These are phyloP conservation scores for Cheilosia grossa DNA, from an alignment of 2,888 invertebrate genomes.

Conservation along the genomic window DNA sequence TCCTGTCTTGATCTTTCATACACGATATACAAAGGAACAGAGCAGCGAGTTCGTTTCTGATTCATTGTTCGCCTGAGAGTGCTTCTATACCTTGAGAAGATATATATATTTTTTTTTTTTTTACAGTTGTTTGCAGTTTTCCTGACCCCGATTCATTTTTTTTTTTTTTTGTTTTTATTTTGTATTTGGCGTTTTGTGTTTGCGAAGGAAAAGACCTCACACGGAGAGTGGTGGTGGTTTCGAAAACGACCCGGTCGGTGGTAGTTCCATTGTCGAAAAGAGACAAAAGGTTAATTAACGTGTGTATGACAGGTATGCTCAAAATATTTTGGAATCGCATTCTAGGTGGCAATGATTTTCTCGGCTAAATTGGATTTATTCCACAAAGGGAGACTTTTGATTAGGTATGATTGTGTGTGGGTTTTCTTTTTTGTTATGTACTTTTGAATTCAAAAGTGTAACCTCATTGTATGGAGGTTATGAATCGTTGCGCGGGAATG, in stretches of 20 bases:
- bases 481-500: too few species aligned
- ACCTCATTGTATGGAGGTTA: neutral
- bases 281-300: constrained; percentile 59
- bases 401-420: neutral
- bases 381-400: neutral
- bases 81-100: neutral
- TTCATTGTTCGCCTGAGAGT: neutral
- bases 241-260: neutral
- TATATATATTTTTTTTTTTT: neutral
- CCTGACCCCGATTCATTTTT: constrained; percentile 14
- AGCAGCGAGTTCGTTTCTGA: neutral
- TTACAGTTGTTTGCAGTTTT: constrained; percentile 42
- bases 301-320: constrained; percentile 48
- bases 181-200: constrained; percentile 11
- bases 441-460: neutral
- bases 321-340: constrained; percentile 52
- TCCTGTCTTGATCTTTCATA: neutral
- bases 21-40: neutral
- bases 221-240: constrained; percentile 17
- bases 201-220: constrained; percentile 43
- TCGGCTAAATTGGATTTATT: neutral
- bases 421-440: too few species aligned
- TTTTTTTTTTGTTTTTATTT: neutral
- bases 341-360: neutral
- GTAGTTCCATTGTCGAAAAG: constrained; percentile 9